Base-by-base conservation (phyloP, 2,113 vertebrate genomes). In the Centropristis striata region DNA sequence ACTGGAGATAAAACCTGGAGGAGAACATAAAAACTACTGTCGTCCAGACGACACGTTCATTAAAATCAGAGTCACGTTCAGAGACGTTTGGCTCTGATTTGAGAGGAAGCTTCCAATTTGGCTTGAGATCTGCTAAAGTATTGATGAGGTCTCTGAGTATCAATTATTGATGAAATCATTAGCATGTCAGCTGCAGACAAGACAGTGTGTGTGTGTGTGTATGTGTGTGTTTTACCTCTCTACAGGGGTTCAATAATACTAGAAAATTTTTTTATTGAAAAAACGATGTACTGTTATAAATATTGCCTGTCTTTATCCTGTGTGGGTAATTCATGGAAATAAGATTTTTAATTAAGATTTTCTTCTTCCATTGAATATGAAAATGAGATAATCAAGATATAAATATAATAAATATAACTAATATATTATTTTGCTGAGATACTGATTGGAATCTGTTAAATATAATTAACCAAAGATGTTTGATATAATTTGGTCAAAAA, bases 111-210 rank as follows among this genome's bases (percentile, higher is more conserved):
- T n/a, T 81, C 71, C 60, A 66, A 54, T 83, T 82, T 71, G 78
- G 41, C 83, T 47, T 5, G 20, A 75, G 68, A 70, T 63, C 68
- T 73, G 44, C 58, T 87, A 3, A 84, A 88, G 81, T 80, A 86
- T 82, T 91, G 85, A 90, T 84, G 86, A 79, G 50, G 53, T 32
- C 83, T 81, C 61, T 51, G 54, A 25, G 20, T 50, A 71, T 92
- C 44, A 83, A 89, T 87, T 80, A 91, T 92, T 84, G 80, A 90
- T 86, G 49, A 23, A 55, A 73, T 84, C 71, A 77, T 86, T 80
- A 82, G 55, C 71, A 37, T 81, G 77, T 81, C 81, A 82, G 85
- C 82, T 86, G 82, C 78, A 55, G 67, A 63, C 42, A 7, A 5
- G 42, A 65, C 54, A 46, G 54, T 49, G 16, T 10, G 57, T 47